Evolutionary conservation across 2,888 invertebrate species (phyloP).

Genomic region (Hirtodrosophila trivittata): DNA sequence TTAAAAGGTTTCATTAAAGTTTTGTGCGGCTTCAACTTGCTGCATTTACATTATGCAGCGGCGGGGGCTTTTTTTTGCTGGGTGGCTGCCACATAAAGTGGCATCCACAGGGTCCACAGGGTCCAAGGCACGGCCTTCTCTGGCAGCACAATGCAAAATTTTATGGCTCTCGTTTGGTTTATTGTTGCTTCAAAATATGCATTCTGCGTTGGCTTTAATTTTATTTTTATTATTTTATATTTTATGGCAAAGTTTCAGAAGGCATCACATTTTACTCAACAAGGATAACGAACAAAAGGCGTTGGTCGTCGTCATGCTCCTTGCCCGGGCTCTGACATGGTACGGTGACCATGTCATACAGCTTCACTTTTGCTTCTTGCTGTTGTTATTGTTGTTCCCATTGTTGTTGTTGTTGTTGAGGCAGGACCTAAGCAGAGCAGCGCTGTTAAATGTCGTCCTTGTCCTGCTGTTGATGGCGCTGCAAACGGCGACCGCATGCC

Average conservation of each 20-base stretch:
- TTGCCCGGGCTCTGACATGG: constrained; percentile 46
- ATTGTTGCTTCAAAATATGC: constrained; percentile 38
- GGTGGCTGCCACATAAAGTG: constrained; percentile 15
- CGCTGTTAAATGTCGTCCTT: constrained; percentile 38
- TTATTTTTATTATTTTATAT: constrained; percentile 17
- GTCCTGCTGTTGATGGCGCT: constrained; percentile 17
- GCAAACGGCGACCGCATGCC: constrained; percentile 50
- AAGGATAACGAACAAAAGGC: constrained; percentile 49
- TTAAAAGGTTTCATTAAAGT: no score
- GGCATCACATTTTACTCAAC: constrained; percentile 32
- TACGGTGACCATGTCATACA: constrained; percentile 56
- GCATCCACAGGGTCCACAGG: neutral
- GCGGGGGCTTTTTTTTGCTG: no score
- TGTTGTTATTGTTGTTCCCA: constrained; percentile 11
- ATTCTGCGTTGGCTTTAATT: constrained; percentile 41
- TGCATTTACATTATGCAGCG: no score
- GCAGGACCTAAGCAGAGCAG: constrained; percentile 27
- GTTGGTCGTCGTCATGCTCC: constrained; percentile 38
- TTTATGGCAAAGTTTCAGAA: constrained; percentile 35
- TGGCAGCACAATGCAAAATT: constrained; percentile 35
- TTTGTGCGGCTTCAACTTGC: no score
- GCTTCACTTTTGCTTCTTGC: constrained; percentile 15
- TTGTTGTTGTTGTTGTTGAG: constrained; percentile 12
- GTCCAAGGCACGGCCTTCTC: neutral
- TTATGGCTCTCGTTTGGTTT: constrained; percentile 35